A percentile compares a stretch with the other conserved stretches of the same genome.
These are phyloP conservation scores for Lycorma delicatula DNA, from an alignment of 1,140 invertebrate genomes.

Conservation along the genomic window DNA sequence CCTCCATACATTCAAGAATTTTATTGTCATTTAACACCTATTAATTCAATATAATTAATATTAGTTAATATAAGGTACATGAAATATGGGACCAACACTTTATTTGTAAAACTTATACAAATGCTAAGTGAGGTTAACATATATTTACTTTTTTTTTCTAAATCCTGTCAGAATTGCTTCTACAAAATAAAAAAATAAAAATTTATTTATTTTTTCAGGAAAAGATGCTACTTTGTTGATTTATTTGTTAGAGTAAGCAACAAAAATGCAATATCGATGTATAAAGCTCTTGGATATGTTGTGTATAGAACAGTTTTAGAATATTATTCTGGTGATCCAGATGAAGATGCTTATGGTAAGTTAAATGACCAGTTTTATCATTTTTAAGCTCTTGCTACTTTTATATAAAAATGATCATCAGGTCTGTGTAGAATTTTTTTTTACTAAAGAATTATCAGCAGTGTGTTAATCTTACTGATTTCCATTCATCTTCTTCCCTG, in stretches of 20 bases:
- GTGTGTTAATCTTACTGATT: not conserved
- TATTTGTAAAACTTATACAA: too few relatives aligned
- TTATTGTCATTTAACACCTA: too few relatives aligned
- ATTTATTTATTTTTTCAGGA: constrained; percentile 55
- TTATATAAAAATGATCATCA: constrained; percentile 4
- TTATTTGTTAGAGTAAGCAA: constrained; percentile 97
- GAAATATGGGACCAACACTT: too few relatives aligned
- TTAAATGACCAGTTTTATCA: too few relatives aligned
- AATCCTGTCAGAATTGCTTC: too few relatives aligned
- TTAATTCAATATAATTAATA: too few relatives aligned
- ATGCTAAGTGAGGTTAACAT: too few relatives aligned
- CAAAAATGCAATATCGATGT: constrained; percentile 96
- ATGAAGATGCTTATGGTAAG: constrained; percentile 97
- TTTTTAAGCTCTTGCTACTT: constrained; percentile 8
- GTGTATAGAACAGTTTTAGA: constrained; percentile 93
- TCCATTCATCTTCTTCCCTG: not conserved
- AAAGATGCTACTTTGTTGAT: constrained; percentile 96
- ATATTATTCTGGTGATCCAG: constrained; percentile 94
- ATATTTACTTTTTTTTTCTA: too few relatives aligned
- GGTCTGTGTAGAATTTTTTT: not conserved
- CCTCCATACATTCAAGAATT: too few relatives aligned
- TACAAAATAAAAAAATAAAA: too few relatives aligned
- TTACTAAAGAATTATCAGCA: not conserved
- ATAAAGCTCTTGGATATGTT: constrained; percentile 92
- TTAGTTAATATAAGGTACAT: too few relatives aligned